Evolutionary conservation across 2,113 vertebrate species (phyloP).

Genomic region (Abramis brama): DNA sequence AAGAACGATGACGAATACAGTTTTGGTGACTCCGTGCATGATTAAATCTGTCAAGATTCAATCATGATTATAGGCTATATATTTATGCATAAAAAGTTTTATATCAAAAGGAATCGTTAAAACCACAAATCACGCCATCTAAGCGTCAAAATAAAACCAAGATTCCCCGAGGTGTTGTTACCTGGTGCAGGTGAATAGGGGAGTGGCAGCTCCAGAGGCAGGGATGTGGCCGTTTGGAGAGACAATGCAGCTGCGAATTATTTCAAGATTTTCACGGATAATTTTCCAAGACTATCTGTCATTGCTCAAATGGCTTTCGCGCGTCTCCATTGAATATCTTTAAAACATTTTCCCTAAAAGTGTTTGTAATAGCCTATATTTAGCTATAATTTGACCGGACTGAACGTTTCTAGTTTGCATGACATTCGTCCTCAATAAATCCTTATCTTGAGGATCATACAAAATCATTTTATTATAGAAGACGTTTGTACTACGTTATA

Average conservation of each 20-base stretch:
- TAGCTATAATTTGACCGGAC: too few relatives aligned
- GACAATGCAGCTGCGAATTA: not conserved
- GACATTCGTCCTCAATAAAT: too few relatives aligned
- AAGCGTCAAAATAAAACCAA: not conserved
- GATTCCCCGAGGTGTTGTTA: not conserved
- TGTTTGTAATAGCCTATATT: too few relatives aligned
- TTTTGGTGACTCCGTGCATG: not conserved
- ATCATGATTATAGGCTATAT: not conserved
- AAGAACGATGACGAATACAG: not conserved
- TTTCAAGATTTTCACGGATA: too few relatives aligned
- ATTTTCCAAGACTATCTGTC: too few relatives aligned
- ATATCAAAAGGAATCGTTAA: not conserved
- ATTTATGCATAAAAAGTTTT: not conserved
- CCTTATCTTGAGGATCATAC: too few relatives aligned
- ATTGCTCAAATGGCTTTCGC: too few relatives aligned
- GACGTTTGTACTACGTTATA: too few relatives aligned
- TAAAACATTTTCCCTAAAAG: too few relatives aligned
- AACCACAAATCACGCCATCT: not conserved
- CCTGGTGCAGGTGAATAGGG: not conserved
- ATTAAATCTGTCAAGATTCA: not conserved
- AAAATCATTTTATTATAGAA: too few relatives aligned
- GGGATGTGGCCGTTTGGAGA: not conserved
- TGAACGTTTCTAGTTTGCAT: too few relatives aligned
- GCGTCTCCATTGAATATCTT: too few relatives aligned
- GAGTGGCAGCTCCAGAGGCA: not conserved